Evolutionary conservation across 2,797 vertebrate genomes (phyloP).

Genomic region (Buphagus erythrorhynchus): DNA sequence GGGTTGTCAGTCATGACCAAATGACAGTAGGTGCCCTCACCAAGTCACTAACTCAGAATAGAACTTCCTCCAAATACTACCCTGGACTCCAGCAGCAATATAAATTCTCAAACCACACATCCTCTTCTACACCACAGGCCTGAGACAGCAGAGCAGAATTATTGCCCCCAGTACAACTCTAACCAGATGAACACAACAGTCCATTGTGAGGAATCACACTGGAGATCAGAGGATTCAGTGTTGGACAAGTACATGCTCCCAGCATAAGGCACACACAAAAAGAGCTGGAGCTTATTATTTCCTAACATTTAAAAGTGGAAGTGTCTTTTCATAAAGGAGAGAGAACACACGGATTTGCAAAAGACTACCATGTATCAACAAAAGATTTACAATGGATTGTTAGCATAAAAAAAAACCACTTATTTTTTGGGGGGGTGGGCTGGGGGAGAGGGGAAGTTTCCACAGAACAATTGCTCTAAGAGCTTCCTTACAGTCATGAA

Average conservation of each 20-base stretch:
- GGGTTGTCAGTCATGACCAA: neutral
- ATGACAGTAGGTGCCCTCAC: neutral
- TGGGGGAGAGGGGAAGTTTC: neutral
- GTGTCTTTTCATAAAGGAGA: neutral
- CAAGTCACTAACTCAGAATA: neutral
- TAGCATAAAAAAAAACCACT: neutral
- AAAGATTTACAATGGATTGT: neutral
- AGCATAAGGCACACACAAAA: neutral
- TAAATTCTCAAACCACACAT: neutral
- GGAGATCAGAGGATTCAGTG: neutral
- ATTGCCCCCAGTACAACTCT: neutral
- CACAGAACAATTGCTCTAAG: conserved; percentile 51
- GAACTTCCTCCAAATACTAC: neutral
- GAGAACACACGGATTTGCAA: neutral
- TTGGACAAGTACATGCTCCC: neutral
- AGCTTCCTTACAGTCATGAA: conserved; percentile 47
- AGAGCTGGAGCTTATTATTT: neutral
- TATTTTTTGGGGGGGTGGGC: neutral
- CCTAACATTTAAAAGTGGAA: neutral
- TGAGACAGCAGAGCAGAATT: neutral
- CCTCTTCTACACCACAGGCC: neutral
- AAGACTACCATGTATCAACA: neutral
- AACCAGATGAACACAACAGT: neutral
- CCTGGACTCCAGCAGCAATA: neutral
- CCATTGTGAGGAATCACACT: neutral